Evolutionary conservation across 2,888 invertebrate species (phyloP).

Genomic region (Ditula angustiorana): DNA sequence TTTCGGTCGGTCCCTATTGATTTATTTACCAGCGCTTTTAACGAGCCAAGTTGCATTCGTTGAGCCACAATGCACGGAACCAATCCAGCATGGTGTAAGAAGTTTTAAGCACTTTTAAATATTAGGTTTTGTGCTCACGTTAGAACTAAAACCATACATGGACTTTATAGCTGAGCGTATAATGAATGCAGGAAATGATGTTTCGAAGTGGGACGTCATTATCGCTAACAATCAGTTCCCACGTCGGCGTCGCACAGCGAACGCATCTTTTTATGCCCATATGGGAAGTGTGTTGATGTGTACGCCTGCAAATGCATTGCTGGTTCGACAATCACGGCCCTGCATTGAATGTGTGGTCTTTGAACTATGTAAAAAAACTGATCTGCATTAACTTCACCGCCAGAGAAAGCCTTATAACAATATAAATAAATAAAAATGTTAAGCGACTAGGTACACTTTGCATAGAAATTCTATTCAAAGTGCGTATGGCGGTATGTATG

Average conservation of each 20-base stretch:
- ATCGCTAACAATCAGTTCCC: conserved; percentile 27
- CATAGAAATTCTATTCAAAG: no score
- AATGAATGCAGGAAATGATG: conserved; percentile 26
- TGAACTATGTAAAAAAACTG: not conserved
- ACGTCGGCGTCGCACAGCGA: conserved; percentile 8
- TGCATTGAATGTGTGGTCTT: not conserved
- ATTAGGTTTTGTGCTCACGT: no score
- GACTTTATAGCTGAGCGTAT: conserved; percentile 18
- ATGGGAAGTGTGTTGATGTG: conserved; percentile 35
- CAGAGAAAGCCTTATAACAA: no score
- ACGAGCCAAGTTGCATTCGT: not conserved
- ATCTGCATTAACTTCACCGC: no score
- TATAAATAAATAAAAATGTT: no score
- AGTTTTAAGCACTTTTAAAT: no score
- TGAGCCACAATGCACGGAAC: not conserved
- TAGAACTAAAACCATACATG: not conserved
- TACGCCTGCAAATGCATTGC: not conserved
- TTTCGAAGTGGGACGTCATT: conserved; percentile 24
- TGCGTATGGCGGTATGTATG: no score
- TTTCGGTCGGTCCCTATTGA: no score
- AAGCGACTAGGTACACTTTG: no score
- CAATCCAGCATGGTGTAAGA: not conserved
- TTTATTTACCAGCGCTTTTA: not conserved
- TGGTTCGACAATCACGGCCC: not conserved
- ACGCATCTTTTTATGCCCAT: conserved; percentile 19